These are phyloP conservation scores for Pocillopora damicornis DNA, from an alignment of 64 coral and sea anemone genomes.

Conservation along the genomic window DNA sequence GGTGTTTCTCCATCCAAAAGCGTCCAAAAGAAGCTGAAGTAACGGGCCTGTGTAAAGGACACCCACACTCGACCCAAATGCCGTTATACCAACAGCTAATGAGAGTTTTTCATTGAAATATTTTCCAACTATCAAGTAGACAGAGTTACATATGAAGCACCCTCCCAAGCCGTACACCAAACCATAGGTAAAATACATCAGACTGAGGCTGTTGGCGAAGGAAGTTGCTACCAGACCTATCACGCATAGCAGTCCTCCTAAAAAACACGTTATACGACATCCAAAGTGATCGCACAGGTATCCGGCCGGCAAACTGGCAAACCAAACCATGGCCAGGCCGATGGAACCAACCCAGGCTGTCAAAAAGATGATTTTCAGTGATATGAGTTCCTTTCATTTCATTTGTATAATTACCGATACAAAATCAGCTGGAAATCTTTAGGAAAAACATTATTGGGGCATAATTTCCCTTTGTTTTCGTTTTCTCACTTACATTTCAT, in stretches of 20 bases:
- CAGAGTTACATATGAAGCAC: neutral
- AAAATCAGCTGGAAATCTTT: neutral
- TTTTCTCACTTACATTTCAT: too few species aligned
- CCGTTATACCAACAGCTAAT: constrained; percentile 13
- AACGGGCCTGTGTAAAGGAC: constrained; percentile 14
- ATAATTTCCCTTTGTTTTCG: too few species aligned
- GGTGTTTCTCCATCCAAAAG: constrained; percentile 35
- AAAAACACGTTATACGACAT: neutral
- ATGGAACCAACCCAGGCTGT: constrained; percentile 35
- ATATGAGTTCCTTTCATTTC: neutral
- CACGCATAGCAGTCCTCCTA: neutral
- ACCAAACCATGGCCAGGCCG: neutral
- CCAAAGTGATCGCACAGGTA: constrained; percentile 28
- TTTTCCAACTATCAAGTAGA: constrained; percentile 16
- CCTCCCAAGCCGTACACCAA: constrained; percentile 9
- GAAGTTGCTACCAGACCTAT: constrained; percentile 2
- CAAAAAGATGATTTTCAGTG: neutral
- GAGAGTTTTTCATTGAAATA: constrained; percentile 40
- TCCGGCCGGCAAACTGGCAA: constrained; percentile 15
- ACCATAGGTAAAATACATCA: constrained; percentile 25
- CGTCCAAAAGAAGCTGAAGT: constrained; percentile 26
- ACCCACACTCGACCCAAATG: constrained; percentile 32
- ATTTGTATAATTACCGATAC: neutral
- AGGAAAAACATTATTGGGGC: too few species aligned
- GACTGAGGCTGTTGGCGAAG: constrained; percentile 10